These are phyloP conservation scores for Aldrovandia affinis DNA, from an alignment of 2,797 vertebrate genomes.

Conservation along the genomic window DNA sequence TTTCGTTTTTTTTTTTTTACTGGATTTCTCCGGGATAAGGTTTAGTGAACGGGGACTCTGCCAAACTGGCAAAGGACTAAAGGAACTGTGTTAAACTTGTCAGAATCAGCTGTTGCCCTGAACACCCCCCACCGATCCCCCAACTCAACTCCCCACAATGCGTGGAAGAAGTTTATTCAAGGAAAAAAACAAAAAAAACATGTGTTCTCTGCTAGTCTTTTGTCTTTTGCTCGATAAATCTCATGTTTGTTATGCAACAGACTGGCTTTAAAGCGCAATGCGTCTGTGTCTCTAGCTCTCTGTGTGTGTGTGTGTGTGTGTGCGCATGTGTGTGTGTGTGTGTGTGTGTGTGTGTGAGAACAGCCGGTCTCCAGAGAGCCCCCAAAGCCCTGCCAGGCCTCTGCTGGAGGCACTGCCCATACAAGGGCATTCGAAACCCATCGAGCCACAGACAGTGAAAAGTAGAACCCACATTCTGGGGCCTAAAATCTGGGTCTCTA, in stretches of 20 bases:
- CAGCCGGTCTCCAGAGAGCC: slow-evolving; percentile 18
- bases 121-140: slow-evolving; percentile 9
- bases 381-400: slow-evolving; percentile 17
- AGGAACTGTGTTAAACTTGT: slow-evolving; percentile 47
- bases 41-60: slow-evolving; percentile 33
- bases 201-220: slow-evolving; percentile 39
- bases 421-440: neutral
- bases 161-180: slow-evolving; percentile 32
- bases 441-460: too few relatives aligned
- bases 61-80: slow-evolving; percentile 50
- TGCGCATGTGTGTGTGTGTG: slow-evolving; percentile 7
- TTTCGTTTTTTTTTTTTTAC: too few relatives aligned
- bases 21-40: slow-evolving; percentile 42
- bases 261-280: slow-evolving; percentile 36
- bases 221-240: slow-evolving; percentile 46
- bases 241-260: slow-evolving; percentile 29
- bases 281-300: neutral
- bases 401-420: neutral
- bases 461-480: neutral
- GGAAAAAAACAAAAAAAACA: neutral
- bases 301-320: neutral
- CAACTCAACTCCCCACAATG: slow-evolving; percentile 27
- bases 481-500: neutral
- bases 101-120: slow-evolving; percentile 51
- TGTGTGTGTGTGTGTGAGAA: slow-evolving; percentile 18